phyloP scores from a whole-genome alignment of 2,888 invertebrate genomes.

The Nemapogon koenigi region DNA sequence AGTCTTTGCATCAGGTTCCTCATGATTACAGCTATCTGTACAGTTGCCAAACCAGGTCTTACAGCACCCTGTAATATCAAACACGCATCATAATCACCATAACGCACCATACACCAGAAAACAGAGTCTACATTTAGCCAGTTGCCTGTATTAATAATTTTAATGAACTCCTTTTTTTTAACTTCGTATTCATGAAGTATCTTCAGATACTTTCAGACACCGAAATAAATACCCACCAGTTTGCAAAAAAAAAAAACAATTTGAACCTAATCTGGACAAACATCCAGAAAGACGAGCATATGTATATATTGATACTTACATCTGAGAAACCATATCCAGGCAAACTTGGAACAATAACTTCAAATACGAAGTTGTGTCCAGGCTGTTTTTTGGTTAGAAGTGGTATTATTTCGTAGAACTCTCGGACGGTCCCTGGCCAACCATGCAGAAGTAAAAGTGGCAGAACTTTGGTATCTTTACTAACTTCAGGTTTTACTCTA shows the following conservation, averaged over 20 bases:
- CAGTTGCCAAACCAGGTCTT: slow-evolving; percentile 50
- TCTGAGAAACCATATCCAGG: slow-evolving; percentile 57
- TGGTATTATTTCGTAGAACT: slow-evolving; percentile 78
- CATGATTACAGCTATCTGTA: slow-evolving; percentile 62
- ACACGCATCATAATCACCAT: not conserved
- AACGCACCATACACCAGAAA: too few species aligned
- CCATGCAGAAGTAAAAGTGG: slow-evolving; percentile 80
- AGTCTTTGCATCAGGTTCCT: slow-evolving; percentile 73
- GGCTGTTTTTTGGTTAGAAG: slow-evolving; percentile 60
- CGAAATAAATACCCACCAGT: too few species aligned
- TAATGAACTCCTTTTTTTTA: too few species aligned
- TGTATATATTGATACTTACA: slow-evolving; percentile 33
- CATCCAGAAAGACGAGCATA: too few species aligned
- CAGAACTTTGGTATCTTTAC: slow-evolving; percentile 34
- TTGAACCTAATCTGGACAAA: not conserved
- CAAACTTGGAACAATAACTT: slow-evolving; percentile 65
- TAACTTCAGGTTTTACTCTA: slow-evolving; percentile 60
- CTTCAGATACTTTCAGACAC: too few species aligned
- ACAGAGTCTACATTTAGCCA: too few species aligned
- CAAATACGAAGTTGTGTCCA: slow-evolving; percentile 65
- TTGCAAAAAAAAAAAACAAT: not conserved
- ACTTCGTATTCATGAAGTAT: too few species aligned
- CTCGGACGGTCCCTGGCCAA: slow-evolving; percentile 83
- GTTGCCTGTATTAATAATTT: too few species aligned
- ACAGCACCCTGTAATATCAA: slow-evolving; percentile 39